Conservation (phyloP, 2,113 vertebrate species). For the Bostrychus sinensis region DNA sequence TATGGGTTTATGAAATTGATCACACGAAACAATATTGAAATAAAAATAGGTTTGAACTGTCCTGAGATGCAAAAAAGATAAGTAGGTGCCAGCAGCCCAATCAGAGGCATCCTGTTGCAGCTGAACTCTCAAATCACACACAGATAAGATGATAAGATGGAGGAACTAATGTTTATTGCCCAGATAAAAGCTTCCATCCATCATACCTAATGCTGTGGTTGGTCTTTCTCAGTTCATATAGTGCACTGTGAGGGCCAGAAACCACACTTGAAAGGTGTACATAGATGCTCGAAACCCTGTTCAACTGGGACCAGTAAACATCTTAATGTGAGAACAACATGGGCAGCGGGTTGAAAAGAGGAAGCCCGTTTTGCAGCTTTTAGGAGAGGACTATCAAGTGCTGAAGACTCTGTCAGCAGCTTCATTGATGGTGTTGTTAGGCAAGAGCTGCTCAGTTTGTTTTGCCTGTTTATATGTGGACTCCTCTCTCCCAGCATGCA, state of each 20-base stretch:
- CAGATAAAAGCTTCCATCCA: conserved; percentile 69
- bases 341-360: conserved; percentile 21
- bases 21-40: neutral
- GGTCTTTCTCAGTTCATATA: conserved; percentile 16
- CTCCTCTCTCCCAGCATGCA: conserved; percentile 42
- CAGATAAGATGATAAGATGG: conserved; percentile 77
- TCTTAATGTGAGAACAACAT: conserved; percentile 56
- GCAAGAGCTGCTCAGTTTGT: conserved; percentile 42
- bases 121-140: conserved; percentile 55
- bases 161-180: conserved; percentile 71
- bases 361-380: conserved; percentile 44
- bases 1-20: neutral
- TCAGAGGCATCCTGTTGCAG: conserved; percentile 44
- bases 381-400: conserved; percentile 57
- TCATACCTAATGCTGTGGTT: conserved; percentile 52
- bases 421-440: conserved; percentile 51
- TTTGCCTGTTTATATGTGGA: conserved; percentile 18
- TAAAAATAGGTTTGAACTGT: neutral
- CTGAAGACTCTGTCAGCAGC: conserved; percentile 64
- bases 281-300: conserved; percentile 24
- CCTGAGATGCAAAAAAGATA: conserved; percentile 28
- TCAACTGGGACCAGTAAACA: conserved; percentile 40
- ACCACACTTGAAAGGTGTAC: conserved; percentile 18
- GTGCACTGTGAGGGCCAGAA: conserved; percentile 9
- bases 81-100: conserved; percentile 55